Evolutionary conservation across 2,888 invertebrate species (phyloP), one percentile per base, ranked within the genome.

Genomic region (Temnothorax unifasciatus): DNA sequence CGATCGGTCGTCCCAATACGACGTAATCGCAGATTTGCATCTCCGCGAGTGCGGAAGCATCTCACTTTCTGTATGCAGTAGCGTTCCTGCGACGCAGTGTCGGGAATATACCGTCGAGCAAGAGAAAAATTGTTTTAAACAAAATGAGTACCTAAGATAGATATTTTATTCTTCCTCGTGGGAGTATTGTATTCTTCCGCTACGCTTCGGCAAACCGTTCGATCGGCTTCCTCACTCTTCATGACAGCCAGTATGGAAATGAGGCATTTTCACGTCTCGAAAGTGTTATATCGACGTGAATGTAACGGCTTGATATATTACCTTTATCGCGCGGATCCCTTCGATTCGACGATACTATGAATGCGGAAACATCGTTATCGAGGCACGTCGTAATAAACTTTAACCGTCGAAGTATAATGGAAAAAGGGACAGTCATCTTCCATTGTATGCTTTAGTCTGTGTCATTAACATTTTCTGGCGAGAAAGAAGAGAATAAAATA

Each of bases 281-380:
- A 63, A 71, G 63, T 71, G 77, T 50, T 63, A 76, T 63, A 81
- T 76, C 52, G 77, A 82, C 61, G 18, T 54, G 61, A 76, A 73
- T 79, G 85, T 84, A 86, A 76, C 66, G 54, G 44, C 18, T 34
- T 66, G 75, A 89, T 89, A 84, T 86, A 87, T 86, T 38, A 34
- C 44, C 41, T 50, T 71, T 83, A 77, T 63, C 21, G 66, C 18
- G 57, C 25, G 64, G 64, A 68, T 77, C 52, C 34, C 2, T 54
- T 41, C 25, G 25, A 52, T 52, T 50, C 57, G 29, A 50, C 52
- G 52, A 68, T 73, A 71, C 18, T 74, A 44, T n/a, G 38, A 50
- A 61, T 61, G 41, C 47, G 21, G 61, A 52, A 75, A 61, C 59
- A 57, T 74, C 47, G 38, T 77, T 54, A 54, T 44, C 66, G 69